A percentile compares a stretch with the other conserved stretches of the same genome.
Evolutionary conservation across 2,797 vertebrate species (phyloP).

Genomic region (Tenualosa ilisha): DNA sequence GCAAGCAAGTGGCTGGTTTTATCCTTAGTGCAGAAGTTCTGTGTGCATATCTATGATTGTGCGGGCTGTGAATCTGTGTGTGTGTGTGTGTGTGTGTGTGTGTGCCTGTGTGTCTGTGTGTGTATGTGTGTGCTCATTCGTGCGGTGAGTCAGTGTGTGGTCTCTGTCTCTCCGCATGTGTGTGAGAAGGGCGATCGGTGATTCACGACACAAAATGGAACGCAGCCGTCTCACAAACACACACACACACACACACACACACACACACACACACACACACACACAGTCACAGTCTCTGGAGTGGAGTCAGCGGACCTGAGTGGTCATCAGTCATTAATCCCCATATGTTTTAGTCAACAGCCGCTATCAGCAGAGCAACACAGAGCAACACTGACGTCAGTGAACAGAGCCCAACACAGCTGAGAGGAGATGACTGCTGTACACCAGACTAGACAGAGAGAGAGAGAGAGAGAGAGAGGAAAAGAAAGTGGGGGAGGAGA

Average conservation of each 20-base stretch:
- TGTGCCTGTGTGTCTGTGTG: not conserved
- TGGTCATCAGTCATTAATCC: conserved; percentile 48
- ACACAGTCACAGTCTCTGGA: not conserved
- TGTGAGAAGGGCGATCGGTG: not conserved
- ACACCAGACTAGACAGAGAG: not conserved
- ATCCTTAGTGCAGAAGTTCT: not conserved
- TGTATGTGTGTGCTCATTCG: not conserved
- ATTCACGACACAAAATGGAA: not conserved
- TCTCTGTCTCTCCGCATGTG: not conserved
- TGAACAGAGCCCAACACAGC: not conserved
- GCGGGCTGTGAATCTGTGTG: not conserved
- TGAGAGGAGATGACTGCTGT: too few species aligned
- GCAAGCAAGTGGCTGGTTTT: too few species aligned
- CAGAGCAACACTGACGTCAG: conserved; percentile 14
- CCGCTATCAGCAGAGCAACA: conserved; percentile 37
- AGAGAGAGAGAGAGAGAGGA: not conserved
- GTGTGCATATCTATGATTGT: not conserved
- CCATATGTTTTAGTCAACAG: conserved; percentile 41
- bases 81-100: not conserved
- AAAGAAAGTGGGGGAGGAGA: not conserved
- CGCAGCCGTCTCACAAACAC: conserved; percentile 2
- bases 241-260: conserved; percentile 1
- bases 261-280: conserved; percentile 19
- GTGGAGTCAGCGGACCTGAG: not conserved
- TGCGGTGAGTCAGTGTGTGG: not conserved